phyloP scores from a whole-genome alignment of 2,888 invertebrate species.

The Nasonovia ribisnigri region DNA sequence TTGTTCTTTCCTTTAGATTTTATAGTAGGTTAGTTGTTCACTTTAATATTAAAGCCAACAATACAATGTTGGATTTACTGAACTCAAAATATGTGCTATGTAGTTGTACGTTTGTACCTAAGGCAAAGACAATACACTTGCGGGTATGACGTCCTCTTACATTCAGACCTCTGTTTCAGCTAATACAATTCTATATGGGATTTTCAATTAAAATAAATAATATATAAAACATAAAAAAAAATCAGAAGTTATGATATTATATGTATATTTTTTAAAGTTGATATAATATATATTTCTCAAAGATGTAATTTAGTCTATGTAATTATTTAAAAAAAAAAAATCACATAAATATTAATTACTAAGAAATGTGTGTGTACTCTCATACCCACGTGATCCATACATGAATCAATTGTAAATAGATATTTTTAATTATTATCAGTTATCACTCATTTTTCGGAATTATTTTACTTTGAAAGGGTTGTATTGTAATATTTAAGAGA shows the following conservation, averaged over 20 bases:
- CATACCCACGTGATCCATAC: no score
- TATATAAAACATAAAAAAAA: not conserved
- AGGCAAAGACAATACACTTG: not conserved
- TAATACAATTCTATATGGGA: not conserved
- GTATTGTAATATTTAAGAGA: not conserved
- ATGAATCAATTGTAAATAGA: not conserved
- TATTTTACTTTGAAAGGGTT: not conserved
- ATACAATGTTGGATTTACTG: not conserved
- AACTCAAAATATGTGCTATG: not conserved
- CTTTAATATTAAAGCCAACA: not conserved
- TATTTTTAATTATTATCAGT: not conserved
- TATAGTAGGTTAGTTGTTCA: not conserved
- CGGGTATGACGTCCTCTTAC: not conserved
- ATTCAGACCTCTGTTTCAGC: not conserved
- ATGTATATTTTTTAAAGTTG: no score
- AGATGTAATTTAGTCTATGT: no score
- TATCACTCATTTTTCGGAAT: not conserved
- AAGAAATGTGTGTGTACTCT: not conserved
- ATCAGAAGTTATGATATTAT: no score
- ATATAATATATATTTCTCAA: no score
- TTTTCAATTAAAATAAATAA: not conserved
- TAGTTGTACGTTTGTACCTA: no score
- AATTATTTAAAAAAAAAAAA: no score
- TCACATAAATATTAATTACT: no score
- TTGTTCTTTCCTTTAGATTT: not conserved